Evolutionary conservation across 2,888 invertebrate species (phyloP).

Genomic region (Ennomos fuscantarius): DNA sequence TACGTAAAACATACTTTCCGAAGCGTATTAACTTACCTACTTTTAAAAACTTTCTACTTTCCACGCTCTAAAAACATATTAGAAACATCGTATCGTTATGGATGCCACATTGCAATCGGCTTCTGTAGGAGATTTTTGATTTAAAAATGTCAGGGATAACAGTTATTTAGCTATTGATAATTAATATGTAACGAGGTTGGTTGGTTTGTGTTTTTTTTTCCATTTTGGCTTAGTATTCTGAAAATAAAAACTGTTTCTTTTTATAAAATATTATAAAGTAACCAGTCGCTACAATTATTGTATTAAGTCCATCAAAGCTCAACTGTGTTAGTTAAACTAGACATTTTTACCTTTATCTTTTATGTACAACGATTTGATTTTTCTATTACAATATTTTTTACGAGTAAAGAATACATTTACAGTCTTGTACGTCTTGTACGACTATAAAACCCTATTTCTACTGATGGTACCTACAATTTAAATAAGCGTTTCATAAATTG

Average conservation of each 20-base stretch:
- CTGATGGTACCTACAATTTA: conserved; percentile 23
- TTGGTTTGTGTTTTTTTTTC: too few species aligned
- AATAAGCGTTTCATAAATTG: conserved; percentile 29
- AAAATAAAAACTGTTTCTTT: too few species aligned
- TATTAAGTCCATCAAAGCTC: too few species aligned
- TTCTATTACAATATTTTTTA: too few species aligned
- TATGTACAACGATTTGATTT: too few species aligned
- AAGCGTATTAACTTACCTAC: conserved; percentile 74
- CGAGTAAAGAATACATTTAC: conserved; percentile 1
- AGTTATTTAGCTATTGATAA: conserved; percentile 31
- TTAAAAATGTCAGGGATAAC: conserved; percentile 21
- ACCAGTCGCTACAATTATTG: too few species aligned
- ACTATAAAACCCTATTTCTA: conserved; percentile 22
- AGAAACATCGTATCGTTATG: conserved; percentile 76
- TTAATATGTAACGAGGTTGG: neutral
- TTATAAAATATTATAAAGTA: too few species aligned
- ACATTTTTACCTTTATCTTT: too few species aligned
- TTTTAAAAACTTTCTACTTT: conserved; percentile 83
- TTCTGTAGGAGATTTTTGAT: conserved; percentile 53
- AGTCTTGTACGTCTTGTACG: neutral
- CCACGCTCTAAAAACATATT: conserved; percentile 84
- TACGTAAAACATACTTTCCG: conserved; percentile 64
- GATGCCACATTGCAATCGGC: conserved; percentile 67
- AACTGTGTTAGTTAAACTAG: too few species aligned
- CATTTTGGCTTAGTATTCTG: too few species aligned